Evolutionary conservation across 2,888 invertebrate species (phyloP).

Genomic region (Drosophila sordidapex): DNA sequence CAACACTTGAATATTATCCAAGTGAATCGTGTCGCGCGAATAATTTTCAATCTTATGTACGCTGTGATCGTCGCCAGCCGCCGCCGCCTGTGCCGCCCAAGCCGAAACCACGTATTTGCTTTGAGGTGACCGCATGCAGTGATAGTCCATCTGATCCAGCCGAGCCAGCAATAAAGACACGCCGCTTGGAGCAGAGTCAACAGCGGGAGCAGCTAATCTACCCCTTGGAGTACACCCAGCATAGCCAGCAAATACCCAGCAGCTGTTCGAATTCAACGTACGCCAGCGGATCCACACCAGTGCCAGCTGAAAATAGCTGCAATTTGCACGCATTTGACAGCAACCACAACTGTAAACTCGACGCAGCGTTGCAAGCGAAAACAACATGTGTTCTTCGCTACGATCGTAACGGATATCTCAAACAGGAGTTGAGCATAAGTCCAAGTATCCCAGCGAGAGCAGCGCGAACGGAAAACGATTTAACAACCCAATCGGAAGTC

Average conservation of each 20-base stretch:
- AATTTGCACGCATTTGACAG: slow-evolving; percentile 43
- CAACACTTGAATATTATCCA: slow-evolving; percentile 22
- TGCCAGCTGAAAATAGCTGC: slow-evolving; percentile 48
- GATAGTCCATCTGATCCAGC: slow-evolving; percentile 21
- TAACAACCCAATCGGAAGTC: background rate
- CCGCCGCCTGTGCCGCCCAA: slow-evolving; percentile 70
- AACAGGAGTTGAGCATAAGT: slow-evolving; percentile 40
- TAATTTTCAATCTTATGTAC: slow-evolving; percentile 39
- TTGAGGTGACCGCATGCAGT: slow-evolving; percentile 48
- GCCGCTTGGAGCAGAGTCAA: slow-evolving; percentile 42
- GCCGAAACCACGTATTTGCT: slow-evolving; percentile 49
- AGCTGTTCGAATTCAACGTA: slow-evolving; percentile 34
- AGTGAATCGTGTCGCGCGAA: slow-evolving; percentile 35
- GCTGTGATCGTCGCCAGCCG: slow-evolving; percentile 45
- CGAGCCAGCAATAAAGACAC: slow-evolving; percentile 67
- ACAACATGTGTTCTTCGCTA: slow-evolving; percentile 73
- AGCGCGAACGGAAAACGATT: background rate
- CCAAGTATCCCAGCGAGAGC: background rate
- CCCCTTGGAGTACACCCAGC: slow-evolving; percentile 11
- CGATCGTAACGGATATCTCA: slow-evolving; percentile 79
- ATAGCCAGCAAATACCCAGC: slow-evolving; percentile 11
- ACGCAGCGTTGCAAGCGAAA: slow-evolving; percentile 17
- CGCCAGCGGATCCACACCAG: slow-evolving; percentile 19
- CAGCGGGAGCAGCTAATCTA: slow-evolving; percentile 15
- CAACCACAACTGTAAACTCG: slow-evolving; percentile 62